These are phyloP conservation scores for Aythya baeri DNA, from an alignment of 2,113 vertebrate species.

Conservation along the genomic window DNA sequence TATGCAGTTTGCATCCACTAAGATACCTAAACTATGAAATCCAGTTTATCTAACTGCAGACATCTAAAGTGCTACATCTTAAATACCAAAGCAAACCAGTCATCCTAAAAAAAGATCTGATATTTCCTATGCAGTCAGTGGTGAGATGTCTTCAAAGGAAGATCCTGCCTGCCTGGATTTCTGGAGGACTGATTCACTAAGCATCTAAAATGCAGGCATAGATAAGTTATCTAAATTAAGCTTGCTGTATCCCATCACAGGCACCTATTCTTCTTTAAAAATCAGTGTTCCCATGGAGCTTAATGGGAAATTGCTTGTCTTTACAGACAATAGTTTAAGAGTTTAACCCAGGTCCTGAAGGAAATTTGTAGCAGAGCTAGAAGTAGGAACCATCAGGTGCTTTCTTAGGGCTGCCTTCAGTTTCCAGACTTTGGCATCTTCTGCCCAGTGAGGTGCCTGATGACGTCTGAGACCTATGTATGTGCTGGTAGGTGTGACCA, in stretches of 20 bases:
- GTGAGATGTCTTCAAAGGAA: conserved; percentile 61
- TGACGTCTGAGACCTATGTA: not conserved
- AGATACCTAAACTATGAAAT: conserved; percentile 32
- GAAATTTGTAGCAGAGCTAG: not conserved
- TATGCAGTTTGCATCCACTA: not conserved
- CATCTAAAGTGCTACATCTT: conserved; percentile 49
- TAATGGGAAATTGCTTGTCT: not conserved
- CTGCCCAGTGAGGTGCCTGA: not conserved
- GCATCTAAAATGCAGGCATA: not conserved
- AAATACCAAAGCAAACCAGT: conserved; percentile 56
- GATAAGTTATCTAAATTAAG: conserved; percentile 30
- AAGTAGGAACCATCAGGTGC: not conserved
- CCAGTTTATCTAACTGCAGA: conserved; percentile 30
- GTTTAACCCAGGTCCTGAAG: not conserved
- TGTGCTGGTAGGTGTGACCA: not conserved
- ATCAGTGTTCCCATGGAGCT: not conserved
- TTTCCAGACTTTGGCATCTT: not conserved
- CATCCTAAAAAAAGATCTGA: conserved; percentile 68
- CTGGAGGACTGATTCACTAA: conserved; percentile 15
- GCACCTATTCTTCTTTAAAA: not conserved
- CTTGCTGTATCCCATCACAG: not conserved
- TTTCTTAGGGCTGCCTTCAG: not conserved
- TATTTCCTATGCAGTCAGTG: conserved; percentile 50
- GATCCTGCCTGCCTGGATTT: conserved; percentile 38
- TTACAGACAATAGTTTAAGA: not conserved